Conservation (phyloP, 2,888 invertebrate species). For the Acanthosoma haemorrhoidale region DNA sequence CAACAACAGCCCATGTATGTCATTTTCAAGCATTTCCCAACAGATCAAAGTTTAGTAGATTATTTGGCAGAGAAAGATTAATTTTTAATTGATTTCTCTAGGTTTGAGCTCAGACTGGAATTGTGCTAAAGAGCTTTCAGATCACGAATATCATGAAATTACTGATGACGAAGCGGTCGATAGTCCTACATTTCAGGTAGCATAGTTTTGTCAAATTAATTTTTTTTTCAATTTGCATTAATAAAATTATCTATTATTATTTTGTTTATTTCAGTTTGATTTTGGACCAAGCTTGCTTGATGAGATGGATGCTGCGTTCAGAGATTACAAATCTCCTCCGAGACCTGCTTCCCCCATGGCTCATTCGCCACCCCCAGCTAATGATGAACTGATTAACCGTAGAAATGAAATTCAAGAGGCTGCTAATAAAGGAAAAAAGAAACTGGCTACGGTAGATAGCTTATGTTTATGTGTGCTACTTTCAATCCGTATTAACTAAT, state of each 20-base stretch:
- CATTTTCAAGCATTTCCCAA: too few relatives aligned
- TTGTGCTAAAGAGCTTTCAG: slow-evolving; percentile 42
- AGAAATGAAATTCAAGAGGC: slow-evolving; percentile 61
- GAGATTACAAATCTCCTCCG: slow-evolving; percentile 49
- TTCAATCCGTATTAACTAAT: too few relatives aligned
- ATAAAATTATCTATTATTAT: neutral
- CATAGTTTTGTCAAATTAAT: slow-evolving; percentile 23
- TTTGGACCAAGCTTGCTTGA: slow-evolving; percentile 86
- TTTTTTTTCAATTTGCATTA: neutral
- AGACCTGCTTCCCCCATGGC: slow-evolving; percentile 43
- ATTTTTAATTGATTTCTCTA: too few relatives aligned
- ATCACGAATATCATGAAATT: slow-evolving; percentile 78
- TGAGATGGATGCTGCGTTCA: slow-evolving; percentile 84
- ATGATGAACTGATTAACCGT: slow-evolving; percentile 57
- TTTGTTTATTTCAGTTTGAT: slow-evolving; percentile 51
- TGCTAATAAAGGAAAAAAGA: slow-evolving; percentile 49
- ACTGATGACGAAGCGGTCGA: slow-evolving; percentile 63
- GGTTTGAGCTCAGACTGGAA: slow-evolving; percentile 14
- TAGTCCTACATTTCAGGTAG: slow-evolving; percentile 48
- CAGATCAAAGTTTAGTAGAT: too few relatives aligned
- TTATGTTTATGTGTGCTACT: too few relatives aligned
- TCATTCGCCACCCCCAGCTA: slow-evolving; percentile 43
- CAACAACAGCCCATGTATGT: too few relatives aligned
- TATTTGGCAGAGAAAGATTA: too few relatives aligned
- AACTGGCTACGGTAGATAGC: slow-evolving; percentile 54